Conservation (phyloP, 2,113 vertebrate genomes). For the Paradisaea rubra region DNA sequence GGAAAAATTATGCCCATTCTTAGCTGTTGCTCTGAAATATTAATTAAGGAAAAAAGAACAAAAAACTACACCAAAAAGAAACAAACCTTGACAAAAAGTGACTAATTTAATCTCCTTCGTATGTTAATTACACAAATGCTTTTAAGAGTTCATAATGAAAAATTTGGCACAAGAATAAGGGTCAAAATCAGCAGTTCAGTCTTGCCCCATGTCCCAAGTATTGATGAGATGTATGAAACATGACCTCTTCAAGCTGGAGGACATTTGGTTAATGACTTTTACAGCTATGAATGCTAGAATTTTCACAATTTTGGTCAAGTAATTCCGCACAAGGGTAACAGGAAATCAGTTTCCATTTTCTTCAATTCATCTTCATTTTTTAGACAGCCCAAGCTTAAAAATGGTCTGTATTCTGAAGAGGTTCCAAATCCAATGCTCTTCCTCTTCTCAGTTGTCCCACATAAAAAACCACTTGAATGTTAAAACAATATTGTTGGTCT, state of each 20-base stretch:
- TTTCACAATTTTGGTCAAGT: background rate
- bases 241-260: background rate
- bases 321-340: background rate
- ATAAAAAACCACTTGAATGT: background rate
- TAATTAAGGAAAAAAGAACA: background rate
- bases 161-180: background rate
- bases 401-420: background rate
- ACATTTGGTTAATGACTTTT: background rate
- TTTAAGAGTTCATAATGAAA: background rate
- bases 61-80: background rate
- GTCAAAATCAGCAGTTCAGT: background rate
- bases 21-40: background rate
- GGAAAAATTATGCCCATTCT: background rate
- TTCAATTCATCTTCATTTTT: conserved; percentile 34
- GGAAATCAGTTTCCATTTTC: conserved; percentile 32
- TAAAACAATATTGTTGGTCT: background rate
- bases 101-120: background rate
- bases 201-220: background rate
- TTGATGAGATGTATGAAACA: background rate
- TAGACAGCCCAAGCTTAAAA: background rate
- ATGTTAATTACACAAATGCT: background rate
- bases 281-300: background rate
- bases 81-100: background rate
- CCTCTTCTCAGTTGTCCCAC: background rate
- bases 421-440: background rate